These are phyloP conservation scores for Microctonus aethiopoides DNA, from an alignment of 2,888 invertebrate genomes.

Conservation along the genomic window DNA sequence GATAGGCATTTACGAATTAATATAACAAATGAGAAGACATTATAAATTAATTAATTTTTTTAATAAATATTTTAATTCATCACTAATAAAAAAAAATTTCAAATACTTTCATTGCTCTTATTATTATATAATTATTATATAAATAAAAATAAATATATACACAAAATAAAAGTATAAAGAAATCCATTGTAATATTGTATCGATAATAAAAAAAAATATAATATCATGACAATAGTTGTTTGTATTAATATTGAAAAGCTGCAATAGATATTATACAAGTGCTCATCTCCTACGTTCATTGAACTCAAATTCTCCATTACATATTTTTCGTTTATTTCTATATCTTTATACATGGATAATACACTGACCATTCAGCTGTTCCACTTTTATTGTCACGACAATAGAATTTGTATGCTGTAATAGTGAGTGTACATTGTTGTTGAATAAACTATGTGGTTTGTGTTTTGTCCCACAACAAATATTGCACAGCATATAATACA, in stretches of 20 bases:
- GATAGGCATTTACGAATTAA: background rate
- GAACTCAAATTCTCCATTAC: background rate
- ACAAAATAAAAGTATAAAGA: background rate
- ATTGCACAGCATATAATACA: slow-evolving; percentile 21
- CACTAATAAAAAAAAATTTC: too few relatives aligned
- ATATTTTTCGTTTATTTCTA: background rate
- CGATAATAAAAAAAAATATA: background rate
- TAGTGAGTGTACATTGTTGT: background rate
- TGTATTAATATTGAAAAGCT: background rate
- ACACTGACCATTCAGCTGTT: background rate
- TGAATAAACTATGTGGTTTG: slow-evolving; percentile 18
- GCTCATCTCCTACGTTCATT: background rate
- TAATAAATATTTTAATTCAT: too few relatives aligned
- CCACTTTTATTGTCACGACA: background rate
- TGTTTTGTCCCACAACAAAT: slow-evolving; percentile 20
- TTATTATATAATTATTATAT: background rate
- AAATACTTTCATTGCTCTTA: too few relatives aligned
- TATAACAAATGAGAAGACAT: background rate
- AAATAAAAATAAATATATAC: background rate
- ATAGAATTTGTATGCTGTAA: background rate
- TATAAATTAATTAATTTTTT: background rate
- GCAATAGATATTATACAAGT: background rate
- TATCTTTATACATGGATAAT: background rate
- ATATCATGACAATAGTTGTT: background rate
- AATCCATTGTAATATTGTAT: background rate